Conservation (phyloP, 92 coral and sea anemone genomes). For the Porites lobata region DNA sequence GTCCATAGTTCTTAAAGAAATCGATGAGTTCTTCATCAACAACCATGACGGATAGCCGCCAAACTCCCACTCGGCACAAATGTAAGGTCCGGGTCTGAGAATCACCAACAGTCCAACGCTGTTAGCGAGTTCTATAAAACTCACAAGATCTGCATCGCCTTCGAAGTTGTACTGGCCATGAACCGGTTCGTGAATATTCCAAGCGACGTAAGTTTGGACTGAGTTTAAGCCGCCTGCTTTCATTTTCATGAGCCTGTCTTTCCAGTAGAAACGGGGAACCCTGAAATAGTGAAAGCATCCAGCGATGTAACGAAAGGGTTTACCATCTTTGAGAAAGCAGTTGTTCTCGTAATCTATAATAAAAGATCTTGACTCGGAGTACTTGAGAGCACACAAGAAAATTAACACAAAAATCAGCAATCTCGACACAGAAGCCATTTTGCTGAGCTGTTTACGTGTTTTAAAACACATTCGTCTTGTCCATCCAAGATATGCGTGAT, state of each 20-base stretch:
- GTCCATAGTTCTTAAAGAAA: conserved; percentile 79
- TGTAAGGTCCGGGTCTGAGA: conserved; percentile 92
- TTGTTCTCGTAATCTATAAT: conserved; percentile 75
- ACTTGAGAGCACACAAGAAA: conserved; percentile 9
- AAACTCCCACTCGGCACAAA: conserved; percentile 97
- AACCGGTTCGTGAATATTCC: conserved; percentile 91
- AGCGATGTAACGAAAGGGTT: conserved; percentile 87
- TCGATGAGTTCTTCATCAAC: conserved; percentile 84
- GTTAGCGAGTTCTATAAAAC: conserved; percentile 84
- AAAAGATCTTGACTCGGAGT: conserved; percentile 53
- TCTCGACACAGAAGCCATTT: no score
- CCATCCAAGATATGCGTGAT: no score
- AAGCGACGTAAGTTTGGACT: conserved; percentile 89
- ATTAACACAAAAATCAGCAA: background rate
- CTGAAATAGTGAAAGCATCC: conserved; percentile 93
- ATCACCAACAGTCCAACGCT: conserved; percentile 83
- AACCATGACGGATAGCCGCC: conserved; percentile 98
- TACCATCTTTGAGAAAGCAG: conserved; percentile 88
- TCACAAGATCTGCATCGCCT: conserved; percentile 88
- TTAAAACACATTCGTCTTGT: no score
- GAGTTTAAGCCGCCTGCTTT: conserved; percentile 92
- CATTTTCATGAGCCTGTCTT: conserved; percentile 86
- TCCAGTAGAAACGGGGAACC: conserved; percentile 91
- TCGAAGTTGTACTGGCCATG: conserved; percentile 87
- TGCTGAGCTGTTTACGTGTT: no score